Percentiles rank a stretch among this genome's conserved stretches.
Evolutionary conservation across 1,140 invertebrate genomes (phyloP).

Genomic region (Charaxes varanes): DNA sequence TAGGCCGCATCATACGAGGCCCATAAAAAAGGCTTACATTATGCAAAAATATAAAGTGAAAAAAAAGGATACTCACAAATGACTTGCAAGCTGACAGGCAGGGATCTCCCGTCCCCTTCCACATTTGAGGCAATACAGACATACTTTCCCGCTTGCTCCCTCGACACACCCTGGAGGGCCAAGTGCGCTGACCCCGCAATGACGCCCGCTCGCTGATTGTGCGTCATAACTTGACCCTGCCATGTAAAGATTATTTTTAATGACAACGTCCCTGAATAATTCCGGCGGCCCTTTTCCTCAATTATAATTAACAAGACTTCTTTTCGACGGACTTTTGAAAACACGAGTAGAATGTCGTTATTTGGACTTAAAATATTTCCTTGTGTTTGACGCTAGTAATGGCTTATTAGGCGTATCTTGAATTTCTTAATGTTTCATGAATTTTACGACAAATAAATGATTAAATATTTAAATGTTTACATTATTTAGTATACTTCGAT

Average conservation of each 20-base stretch:
- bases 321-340: too few relatives aligned
- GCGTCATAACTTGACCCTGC: slow-evolving; percentile 86
- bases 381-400: too few relatives aligned
- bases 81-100: slow-evolving; percentile 84
- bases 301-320: slow-evolving; percentile 2
- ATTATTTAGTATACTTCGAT: too few relatives aligned
- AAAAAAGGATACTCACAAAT: slow-evolving; percentile 87
- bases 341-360: too few relatives aligned
- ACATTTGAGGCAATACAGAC: slow-evolving; percentile 90
- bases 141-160: slow-evolving; percentile 87
- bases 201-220: slow-evolving; percentile 87
- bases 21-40: too few relatives aligned
- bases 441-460: too few relatives aligned
- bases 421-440: too few relatives aligned
- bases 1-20: too few relatives aligned
- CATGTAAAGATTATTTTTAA: slow-evolving; percentile 24
- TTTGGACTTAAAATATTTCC: too few relatives aligned
- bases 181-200: slow-evolving; percentile 87
- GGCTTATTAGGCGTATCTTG: too few relatives aligned
- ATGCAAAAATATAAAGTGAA: too few relatives aligned
- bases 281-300: background rate
- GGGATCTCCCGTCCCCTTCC: slow-evolving; percentile 88
- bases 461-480: too few relatives aligned
- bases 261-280: background rate
- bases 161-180: slow-evolving; percentile 84